Evolutionary conservation across 2,888 invertebrate genomes (phyloP).

Genomic region (Halictus quadricinctus): DNA sequence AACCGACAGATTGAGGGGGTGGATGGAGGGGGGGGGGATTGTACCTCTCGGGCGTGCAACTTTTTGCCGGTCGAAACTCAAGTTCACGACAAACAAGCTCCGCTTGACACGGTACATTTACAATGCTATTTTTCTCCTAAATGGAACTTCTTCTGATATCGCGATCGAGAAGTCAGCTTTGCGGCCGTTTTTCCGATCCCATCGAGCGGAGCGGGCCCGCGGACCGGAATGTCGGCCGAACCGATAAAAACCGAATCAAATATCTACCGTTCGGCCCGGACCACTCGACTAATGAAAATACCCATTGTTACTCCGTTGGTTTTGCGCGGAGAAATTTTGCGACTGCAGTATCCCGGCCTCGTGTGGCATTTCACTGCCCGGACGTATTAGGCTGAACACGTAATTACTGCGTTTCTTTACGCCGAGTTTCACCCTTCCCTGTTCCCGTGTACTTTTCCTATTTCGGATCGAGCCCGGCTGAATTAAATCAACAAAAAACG

Average conservation of each 20-base stretch:
- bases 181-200: constrained; percentile 73
- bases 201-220: constrained; percentile 67
- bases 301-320: constrained; percentile 72
- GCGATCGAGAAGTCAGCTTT: constrained; percentile 64
- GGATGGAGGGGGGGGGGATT: neutral
- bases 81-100: constrained; percentile 56
- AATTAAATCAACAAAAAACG: constrained; percentile 18
- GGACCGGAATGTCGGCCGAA: constrained; percentile 71
- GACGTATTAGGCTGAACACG: constrained; percentile 56
- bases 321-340: constrained; percentile 64
- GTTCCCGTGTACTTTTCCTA: constrained; percentile 29
- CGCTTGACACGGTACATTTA: constrained; percentile 57
- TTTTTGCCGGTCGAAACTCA: constrained; percentile 41
- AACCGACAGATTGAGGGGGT: neutral
- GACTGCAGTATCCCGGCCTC: constrained; percentile 53
- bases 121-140: constrained; percentile 67
- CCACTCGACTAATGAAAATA: constrained; percentile 76
- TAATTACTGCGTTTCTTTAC: constrained; percentile 56
- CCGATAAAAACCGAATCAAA: constrained; percentile 76
- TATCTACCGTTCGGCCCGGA: constrained; percentile 66
- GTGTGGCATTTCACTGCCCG: constrained; percentile 61
- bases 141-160: constrained; percentile 68
- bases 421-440: constrained; percentile 26
- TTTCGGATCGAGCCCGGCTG: constrained; percentile 14
- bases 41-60: neutral